Conservation (phyloP, 2,888 invertebrate genomes). For the Drosophila tanythrix region DNA sequence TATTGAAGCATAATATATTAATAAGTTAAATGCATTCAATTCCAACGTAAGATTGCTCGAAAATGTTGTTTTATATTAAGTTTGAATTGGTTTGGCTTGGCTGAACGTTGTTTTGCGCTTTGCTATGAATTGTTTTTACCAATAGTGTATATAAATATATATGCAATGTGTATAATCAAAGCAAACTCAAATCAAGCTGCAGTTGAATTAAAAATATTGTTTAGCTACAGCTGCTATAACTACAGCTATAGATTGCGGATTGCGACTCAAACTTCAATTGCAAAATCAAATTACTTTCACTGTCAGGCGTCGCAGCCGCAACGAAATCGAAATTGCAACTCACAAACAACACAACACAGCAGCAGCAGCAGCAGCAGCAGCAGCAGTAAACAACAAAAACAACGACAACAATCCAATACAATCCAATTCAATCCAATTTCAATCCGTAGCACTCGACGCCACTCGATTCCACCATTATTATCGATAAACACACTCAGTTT, state of each 20-base stretch:
- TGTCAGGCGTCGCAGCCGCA: constrained; percentile 66
- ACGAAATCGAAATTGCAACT: constrained; percentile 59
- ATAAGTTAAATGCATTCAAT: constrained; percentile 16
- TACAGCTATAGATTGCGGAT: constrained; percentile 43
- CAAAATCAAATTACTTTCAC: constrained; percentile 84
- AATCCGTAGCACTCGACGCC: constrained; percentile 51
- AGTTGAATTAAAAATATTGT: constrained; percentile 61
- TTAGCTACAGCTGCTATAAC: constrained; percentile 36
- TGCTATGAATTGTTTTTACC: constrained; percentile 29
- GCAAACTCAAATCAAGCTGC: constrained; percentile 41
- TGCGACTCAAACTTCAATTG: constrained; percentile 68
- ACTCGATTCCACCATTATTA: constrained; percentile 39
- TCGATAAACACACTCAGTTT: constrained; percentile 39
- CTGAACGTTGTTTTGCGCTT: constrained; percentile 38
- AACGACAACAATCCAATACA: constrained; percentile 15
- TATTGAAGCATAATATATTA: constrained; percentile 36
- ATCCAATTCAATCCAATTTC: constrained; percentile 45
- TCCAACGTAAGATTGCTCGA: constrained; percentile 33
- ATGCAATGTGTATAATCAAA: constrained; percentile 38
- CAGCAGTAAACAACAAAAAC: constrained; percentile 32
- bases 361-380: constrained; percentile 13
- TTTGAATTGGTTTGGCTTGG: constrained; percentile 46
- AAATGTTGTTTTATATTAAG: constrained; percentile 51
- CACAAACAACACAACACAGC: constrained; percentile 34
- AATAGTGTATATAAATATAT: constrained; percentile 9